Conservation (phyloP, 2,797 vertebrate species). For the Erithacus rubecula region DNA sequence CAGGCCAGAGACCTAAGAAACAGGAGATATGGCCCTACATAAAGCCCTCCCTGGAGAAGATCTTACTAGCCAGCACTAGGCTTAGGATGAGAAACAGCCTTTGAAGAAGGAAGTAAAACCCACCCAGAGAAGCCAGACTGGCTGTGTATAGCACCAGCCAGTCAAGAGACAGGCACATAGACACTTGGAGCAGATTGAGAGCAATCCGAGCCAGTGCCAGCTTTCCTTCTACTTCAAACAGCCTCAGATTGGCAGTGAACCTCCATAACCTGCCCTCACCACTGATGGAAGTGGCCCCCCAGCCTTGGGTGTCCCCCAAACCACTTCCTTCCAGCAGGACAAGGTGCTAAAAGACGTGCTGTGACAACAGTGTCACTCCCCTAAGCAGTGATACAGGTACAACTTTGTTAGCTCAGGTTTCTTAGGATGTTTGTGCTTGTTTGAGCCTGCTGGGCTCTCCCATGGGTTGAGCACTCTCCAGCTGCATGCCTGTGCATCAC, state of each 20-base stretch:
- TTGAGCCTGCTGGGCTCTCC: conserved; percentile 9
- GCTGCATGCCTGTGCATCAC: neutral
- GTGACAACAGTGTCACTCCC: neutral
- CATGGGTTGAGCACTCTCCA: neutral
- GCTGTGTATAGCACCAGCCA: neutral
- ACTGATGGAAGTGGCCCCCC: neutral
- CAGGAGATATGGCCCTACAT: neutral
- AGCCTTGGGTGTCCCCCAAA: neutral
- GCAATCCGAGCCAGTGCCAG: neutral
- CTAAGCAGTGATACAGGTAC: neutral
- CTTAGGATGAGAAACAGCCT: neutral
- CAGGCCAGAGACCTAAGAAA: neutral
- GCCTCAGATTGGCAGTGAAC: neutral
- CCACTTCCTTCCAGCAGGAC: neutral
- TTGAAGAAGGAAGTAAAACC: neutral
- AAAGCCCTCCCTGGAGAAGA: neutral
- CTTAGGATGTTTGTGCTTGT: neutral
- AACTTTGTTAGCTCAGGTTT: neutral
- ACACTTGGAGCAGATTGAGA: neutral
- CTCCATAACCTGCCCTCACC: neutral
- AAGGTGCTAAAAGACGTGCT: neutral
- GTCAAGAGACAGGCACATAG: accelerated
- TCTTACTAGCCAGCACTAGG: neutral
- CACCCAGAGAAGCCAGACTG: neutral
- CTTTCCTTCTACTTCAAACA: neutral